Evolutionary conservation across 2,888 invertebrate genomes (phyloP).

Genomic region (Drosophila melanocephala): DNA sequence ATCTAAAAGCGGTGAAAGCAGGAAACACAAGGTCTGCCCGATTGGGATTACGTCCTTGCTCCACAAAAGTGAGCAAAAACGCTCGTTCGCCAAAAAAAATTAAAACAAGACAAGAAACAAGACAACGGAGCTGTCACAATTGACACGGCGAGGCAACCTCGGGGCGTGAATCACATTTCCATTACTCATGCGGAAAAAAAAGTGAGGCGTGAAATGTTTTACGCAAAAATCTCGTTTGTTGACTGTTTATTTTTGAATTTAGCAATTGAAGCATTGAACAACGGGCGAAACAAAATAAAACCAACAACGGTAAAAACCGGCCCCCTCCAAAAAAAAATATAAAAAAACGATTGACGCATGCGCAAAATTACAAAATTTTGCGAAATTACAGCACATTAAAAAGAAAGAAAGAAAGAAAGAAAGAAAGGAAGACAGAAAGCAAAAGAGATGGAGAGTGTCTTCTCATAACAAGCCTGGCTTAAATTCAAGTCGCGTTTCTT

Average conservation of each 20-base stretch:
- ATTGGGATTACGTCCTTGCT: constrained; percentile 69
- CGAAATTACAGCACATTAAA: constrained; percentile 71
- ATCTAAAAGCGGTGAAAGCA: constrained; percentile 66
- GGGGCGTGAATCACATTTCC: constrained; percentile 60
- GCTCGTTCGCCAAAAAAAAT: constrained; percentile 13
- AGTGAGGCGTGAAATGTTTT: constrained; percentile 39
- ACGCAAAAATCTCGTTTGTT: constrained; percentile 46
- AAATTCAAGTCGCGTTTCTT: constrained; percentile 31
- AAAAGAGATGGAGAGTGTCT: constrained; percentile 16
- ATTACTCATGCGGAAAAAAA: constrained; percentile 61
- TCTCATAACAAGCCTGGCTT: constrained; percentile 12
- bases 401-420: constrained; percentile 8
- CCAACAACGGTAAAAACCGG: constrained; percentile 54
- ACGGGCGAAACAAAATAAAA: background rate
- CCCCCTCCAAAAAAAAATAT: constrained; percentile 3
- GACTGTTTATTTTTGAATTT: constrained; percentile 58
- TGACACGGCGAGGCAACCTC: constrained; percentile 61
- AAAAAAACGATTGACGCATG: constrained; percentile 59
- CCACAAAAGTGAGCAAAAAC: constrained; percentile 54
- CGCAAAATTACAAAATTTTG: constrained; percentile 68
- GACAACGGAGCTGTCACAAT: constrained; percentile 61
- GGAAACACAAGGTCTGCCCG: constrained; percentile 72
- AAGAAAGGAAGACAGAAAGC: background rate
- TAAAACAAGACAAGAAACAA: background rate
- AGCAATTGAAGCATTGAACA: constrained; percentile 51